Evolutionary conservation across 1,140 invertebrate genomes (phyloP).

Genomic region (Drosophila kurseongensis): DNA sequence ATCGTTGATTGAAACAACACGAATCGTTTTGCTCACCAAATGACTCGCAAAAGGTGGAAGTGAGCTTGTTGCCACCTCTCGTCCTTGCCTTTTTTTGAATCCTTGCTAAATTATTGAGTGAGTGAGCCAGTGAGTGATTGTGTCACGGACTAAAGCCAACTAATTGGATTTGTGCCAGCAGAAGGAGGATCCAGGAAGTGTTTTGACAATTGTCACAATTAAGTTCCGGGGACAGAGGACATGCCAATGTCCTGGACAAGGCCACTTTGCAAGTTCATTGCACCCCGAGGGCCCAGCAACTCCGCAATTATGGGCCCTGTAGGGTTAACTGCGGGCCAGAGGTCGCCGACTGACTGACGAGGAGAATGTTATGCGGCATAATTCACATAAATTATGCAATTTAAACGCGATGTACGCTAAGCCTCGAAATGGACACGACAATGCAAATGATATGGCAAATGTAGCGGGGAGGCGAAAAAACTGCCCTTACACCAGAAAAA

Average conservation of each 20-base stretch:
- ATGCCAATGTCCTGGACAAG: constrained; percentile 77
- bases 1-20: constrained; percentile 82
- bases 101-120: constrained; percentile 57
- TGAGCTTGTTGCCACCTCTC: constrained; percentile 50
- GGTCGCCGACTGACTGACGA: constrained; percentile 6
- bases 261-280: constrained; percentile 78
- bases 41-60: constrained; percentile 64
- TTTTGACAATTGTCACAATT: constrained; percentile 79
- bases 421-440: constrained; percentile 72
- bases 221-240: constrained; percentile 50
- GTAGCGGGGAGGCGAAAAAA: background rate
- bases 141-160: constrained; percentile 65
- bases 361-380: constrained; percentile 73
- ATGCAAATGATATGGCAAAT: constrained; percentile 67
- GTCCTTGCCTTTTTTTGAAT: constrained; percentile 14
- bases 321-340: constrained; percentile 21
- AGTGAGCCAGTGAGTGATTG: constrained; percentile 67
- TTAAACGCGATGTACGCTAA: constrained; percentile 74
- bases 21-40: constrained; percentile 74
- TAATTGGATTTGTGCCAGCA: constrained; percentile 73
- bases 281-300: constrained; percentile 66
- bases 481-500: background rate
- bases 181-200: constrained; percentile 56
- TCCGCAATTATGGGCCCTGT: constrained; percentile 16
- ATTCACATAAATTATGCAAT: constrained; percentile 83